Conservation (phyloP, 2,888 invertebrate genomes). For the Halictus ligatus region DNA sequence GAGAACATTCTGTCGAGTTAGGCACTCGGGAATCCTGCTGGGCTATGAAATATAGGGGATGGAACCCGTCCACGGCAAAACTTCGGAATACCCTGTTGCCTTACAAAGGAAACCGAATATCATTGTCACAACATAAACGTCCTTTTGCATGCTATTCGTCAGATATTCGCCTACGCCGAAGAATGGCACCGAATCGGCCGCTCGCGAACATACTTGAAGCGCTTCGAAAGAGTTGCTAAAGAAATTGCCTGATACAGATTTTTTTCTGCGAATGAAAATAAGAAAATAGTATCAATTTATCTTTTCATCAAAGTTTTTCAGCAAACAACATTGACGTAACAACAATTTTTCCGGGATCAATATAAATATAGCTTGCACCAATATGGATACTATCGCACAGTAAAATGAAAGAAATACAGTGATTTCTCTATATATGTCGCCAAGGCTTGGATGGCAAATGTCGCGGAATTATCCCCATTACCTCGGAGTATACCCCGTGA, state of each 20-base stretch:
- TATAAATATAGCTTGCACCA: not conserved
- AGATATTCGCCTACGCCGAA: not conserved
- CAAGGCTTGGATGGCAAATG: too few relatives aligned
- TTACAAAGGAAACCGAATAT: slow-evolving; percentile 1
- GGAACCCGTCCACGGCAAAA: not conserved
- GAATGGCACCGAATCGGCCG: not conserved
- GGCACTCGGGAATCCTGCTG: not conserved
- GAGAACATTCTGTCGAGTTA: not conserved
- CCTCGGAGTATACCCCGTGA: too few relatives aligned
- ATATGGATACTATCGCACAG: not conserved
- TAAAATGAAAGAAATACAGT: too few relatives aligned
- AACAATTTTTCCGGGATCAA: not conserved
- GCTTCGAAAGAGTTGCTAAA: not conserved
- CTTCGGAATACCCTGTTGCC: not conserved
- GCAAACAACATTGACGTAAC: not conserved
- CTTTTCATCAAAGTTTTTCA: not conserved
- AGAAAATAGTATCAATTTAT: not conserved
- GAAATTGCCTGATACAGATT: not conserved
- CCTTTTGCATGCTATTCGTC: not conserved
- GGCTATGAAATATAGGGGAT: not conserved
- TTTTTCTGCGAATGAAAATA: not conserved
- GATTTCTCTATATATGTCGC: too few relatives aligned
- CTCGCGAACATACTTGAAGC: too few relatives aligned
- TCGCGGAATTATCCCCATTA: too few relatives aligned
- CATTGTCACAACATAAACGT: not conserved